Percentiles rank a stretch among this genome's conserved stretches.
phyloP scores from a whole-genome alignment of 1,140 invertebrate genomes.

The Cyclargus thomasi region DNA sequence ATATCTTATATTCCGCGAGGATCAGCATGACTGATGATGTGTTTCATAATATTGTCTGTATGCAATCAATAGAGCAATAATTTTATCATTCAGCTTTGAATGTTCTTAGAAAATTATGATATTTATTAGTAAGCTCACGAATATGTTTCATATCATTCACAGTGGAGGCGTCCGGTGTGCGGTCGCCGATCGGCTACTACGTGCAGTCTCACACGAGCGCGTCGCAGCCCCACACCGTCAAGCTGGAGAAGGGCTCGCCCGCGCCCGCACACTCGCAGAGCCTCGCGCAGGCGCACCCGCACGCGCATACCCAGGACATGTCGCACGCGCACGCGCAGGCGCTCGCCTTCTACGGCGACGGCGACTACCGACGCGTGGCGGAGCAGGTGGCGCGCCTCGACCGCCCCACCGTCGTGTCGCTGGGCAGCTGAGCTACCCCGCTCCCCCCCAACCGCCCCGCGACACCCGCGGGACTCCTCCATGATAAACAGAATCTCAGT shows the following conservation, averaged over 20 bases:
- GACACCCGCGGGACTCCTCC: constrained; percentile 17
- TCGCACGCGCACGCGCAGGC: constrained; percentile 25
- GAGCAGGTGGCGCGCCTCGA: constrained; percentile 45
- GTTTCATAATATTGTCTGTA: no score
- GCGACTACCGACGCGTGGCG: constrained; percentile 41
- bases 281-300: constrained; percentile 29
- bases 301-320: constrained; percentile 23
- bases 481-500: constrained; percentile 53
- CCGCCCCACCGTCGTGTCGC: constrained; percentile 57
- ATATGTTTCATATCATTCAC: neutral
- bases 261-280: constrained; percentile 32
- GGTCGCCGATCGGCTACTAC: constrained; percentile 42
- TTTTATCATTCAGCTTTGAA: no score
- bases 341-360: constrained; percentile 36
- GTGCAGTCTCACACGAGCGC: constrained; percentile 42
- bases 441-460: constrained; percentile 18
- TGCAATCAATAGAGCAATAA: no score
- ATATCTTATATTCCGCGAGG: no score
- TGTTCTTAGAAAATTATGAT: no score
- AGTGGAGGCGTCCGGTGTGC: constrained; percentile 24
- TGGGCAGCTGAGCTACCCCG: constrained; percentile 53
- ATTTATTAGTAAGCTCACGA: neutral
- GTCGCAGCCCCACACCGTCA: constrained; percentile 31
- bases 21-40: no score
- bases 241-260: constrained; percentile 57